phyloP scores from a whole-genome alignment of 2,888 invertebrate genomes.

The Callinectes sapidus region DNA sequence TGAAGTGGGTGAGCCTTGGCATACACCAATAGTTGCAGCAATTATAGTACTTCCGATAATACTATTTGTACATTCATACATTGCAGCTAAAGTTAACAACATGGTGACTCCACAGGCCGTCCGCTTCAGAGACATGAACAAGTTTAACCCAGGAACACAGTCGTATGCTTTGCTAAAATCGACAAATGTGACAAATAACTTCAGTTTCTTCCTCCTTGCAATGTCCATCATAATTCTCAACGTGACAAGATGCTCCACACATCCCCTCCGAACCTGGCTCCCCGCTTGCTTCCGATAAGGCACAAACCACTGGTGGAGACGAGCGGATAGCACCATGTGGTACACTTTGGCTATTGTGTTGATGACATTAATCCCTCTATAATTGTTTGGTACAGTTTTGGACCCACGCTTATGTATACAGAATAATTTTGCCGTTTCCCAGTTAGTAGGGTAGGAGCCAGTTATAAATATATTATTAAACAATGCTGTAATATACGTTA shows the following conservation, averaged over 20 bases:
- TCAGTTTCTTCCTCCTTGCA: conserved; percentile 23
- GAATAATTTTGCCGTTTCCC: conserved; percentile 26
- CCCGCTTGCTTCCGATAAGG: background rate
- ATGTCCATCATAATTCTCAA: conserved; percentile 38
- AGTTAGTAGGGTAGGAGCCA: conserved; percentile 29
- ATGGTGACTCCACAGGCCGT: too few relatives aligned
- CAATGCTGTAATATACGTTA: conserved; percentile 39
- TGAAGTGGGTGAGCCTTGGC: too few relatives aligned
- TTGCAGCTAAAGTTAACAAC: too few relatives aligned
- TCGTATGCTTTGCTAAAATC: conserved; percentile 42
- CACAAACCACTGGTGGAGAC: conserved; percentile 23
- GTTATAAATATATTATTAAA: conserved; percentile 39
- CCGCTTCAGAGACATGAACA: too few relatives aligned
- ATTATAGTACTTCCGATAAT: too few relatives aligned
- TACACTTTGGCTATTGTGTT: conserved; percentile 12
- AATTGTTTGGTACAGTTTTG: conserved; percentile 40
- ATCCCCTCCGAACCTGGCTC: background rate
- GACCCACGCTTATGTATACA: background rate
- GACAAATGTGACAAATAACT: background rate
- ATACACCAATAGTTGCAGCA: too few relatives aligned
- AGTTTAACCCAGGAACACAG: background rate
- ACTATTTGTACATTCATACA: too few relatives aligned
- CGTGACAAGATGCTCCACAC: conserved; percentile 49
- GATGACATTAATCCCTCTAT: conserved; percentile 23
- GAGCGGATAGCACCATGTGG: conserved; percentile 38